phyloP scores from a whole-genome alignment of 2,797 vertebrate species.

The Rhincodon typus region DNA sequence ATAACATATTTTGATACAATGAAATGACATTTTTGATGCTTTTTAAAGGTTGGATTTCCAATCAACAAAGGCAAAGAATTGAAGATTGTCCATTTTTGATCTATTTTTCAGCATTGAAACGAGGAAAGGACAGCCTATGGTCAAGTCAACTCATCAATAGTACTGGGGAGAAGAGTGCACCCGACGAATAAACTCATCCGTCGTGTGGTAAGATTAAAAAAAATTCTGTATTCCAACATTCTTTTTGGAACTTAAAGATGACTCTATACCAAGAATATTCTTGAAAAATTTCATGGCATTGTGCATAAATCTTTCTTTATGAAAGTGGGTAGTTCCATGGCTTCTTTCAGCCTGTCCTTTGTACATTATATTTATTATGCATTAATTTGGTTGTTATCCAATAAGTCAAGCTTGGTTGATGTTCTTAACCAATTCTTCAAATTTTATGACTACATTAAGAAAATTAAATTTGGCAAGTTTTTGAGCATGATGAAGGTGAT shows the following conservation, averaged over 20 bases:
- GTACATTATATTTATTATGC: background rate
- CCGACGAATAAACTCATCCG: slow-evolving; percentile 9
- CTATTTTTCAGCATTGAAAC: slow-evolving; percentile 30
- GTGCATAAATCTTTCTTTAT: background rate
- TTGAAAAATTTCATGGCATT: background rate
- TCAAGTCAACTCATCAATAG: background rate
- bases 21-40: background rate
- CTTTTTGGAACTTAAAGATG: no score
- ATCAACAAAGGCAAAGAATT: background rate
- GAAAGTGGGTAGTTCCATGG: background rate
- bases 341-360: background rate
- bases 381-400: background rate
- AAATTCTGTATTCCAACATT: background rate
- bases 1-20: background rate
- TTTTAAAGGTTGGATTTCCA: background rate
- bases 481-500: background rate
- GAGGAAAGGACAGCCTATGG: background rate
- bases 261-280: background rate
- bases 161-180: background rate
- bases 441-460: background rate
- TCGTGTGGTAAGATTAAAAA: background rate
- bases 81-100: background rate
- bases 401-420: background rate
- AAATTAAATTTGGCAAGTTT: background rate
- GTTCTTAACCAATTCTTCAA: background rate